A percentile compares a stretch with the other conserved stretches of the same genome.
phyloP scores from a whole-genome alignment of 2,797 vertebrate species.

The Brachyalestes nurse region DNA sequence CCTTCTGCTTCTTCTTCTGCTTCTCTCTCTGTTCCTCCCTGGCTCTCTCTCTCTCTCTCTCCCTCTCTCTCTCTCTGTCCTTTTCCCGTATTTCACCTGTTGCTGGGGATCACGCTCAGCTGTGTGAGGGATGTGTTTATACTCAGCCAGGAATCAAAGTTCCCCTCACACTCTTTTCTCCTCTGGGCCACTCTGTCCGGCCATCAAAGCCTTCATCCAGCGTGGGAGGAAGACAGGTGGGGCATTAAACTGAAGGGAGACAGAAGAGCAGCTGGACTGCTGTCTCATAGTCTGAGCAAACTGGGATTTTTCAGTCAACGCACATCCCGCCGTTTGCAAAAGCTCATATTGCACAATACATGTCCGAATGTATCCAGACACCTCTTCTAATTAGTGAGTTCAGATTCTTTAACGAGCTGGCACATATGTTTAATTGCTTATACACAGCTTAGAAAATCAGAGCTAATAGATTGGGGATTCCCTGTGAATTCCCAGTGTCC shows the following conservation, averaged over 20 bases:
- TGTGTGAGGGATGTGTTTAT: constrained; percentile 24
- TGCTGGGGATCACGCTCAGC: constrained; percentile 46
- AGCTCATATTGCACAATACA: no score
- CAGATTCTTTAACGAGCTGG: no score
- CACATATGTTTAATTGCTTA: no score
- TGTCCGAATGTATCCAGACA: no score
- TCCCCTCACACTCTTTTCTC: constrained; percentile 25
- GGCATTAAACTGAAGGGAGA: constrained; percentile 29
- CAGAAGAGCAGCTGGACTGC: constrained; percentile 29
- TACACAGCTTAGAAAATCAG: no score
- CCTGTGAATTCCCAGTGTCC: no score
- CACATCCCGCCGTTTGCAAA: neutral
- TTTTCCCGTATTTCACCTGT: constrained; percentile 45
- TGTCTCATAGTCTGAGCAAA: constrained; percentile 21
- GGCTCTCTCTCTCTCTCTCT: constrained; percentile 40
- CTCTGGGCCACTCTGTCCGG: constrained; percentile 30
- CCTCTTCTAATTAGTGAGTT: no score
- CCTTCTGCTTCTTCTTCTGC: constrained; percentile 36
- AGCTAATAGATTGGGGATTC: no score
- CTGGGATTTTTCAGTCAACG: constrained; percentile 10
- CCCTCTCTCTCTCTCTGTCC: neutral
- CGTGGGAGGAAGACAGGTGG: constrained; percentile 51
- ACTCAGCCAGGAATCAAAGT: constrained; percentile 42
- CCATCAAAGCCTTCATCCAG: constrained; percentile 32
- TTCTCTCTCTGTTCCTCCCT: constrained; percentile 31